Base-by-base conservation (phyloP, 2,797 vertebrate genomes). In the Sebastes wilsoni region DNA sequence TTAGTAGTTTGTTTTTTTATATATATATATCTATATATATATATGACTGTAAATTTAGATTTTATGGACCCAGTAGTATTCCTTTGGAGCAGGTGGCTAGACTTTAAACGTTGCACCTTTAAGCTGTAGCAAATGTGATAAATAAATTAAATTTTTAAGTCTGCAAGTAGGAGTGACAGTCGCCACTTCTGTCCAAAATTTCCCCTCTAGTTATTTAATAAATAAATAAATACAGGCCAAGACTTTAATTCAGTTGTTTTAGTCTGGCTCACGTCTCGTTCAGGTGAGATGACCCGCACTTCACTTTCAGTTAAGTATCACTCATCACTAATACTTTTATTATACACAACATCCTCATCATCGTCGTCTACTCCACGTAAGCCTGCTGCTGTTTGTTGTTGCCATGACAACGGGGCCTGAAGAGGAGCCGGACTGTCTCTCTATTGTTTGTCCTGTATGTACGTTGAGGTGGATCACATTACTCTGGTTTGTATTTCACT, bases 361-460 rank as follows among this genome's bases (percentile, higher is more conserved):
- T 8, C 8, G 4, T 60, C 36, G 3, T 60, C 36, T 23, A 7
- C 55, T 83, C 34, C 8, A 18, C 2, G 7, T 60, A 18, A 68
- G 8, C 18, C 56, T 32, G 27, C 42, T 68, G 54, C 13, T 55
- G 70, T 68, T 75, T 72, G 72, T 10, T 30, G 79, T 79, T 75
- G 60, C 73, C 65, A 25, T 64, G 79, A 27, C 28, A 0, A 82
- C 61, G 2, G 11, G 20, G 18, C 65, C 73, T 46, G n/a, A 75
- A 16, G 77, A 78, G 27, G 25, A 81, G 80, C 32, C 55, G 22
- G 58, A 11, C 73, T 10, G 42, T 56, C 23, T 59, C 25, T 73
- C 56, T 58, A 9, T 67, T 79, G 71, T 79, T 71, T 76, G 36
- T 56, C 11, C 30, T 70, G 30, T 36, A 34, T 42, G 56, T 68